Conservation (phyloP, 2,888 invertebrate species). For the Druceiella hillmani region DNA sequence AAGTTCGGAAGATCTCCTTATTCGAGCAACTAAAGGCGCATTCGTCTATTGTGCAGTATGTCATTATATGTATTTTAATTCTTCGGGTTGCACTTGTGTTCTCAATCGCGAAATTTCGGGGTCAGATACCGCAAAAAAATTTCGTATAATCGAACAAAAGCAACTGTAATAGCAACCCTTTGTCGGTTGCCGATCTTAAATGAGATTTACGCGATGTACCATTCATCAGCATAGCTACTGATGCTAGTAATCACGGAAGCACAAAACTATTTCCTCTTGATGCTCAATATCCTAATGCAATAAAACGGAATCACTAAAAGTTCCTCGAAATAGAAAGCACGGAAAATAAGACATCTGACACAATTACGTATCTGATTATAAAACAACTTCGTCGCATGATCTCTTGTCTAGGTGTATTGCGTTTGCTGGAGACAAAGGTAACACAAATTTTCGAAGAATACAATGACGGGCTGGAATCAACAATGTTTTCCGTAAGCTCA, state of each 20-base stretch:
- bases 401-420: no score
- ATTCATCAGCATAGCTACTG: constrained; percentile 18
- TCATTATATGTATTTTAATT: no score
- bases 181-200: constrained; percentile 16
- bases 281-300: constrained; percentile 21
- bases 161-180: no score
- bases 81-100: no score
- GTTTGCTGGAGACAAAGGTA: neutral
- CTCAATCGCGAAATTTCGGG: no score
- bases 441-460: constrained; percentile 19
- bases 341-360: constrained; percentile 13
- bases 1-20: no score
- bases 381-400: constrained; percentile 11
- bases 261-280: constrained; percentile 22
- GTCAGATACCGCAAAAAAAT: no score
- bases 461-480: constrained; percentile 9
- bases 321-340: no score
- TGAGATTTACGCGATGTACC: constrained; percentile 18
- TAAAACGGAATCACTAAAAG: constrained; percentile 19
- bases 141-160: no score
- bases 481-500: constrained; percentile 13
- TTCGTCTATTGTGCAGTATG: no score
- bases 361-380: constrained; percentile 6
- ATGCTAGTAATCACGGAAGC: constrained; percentile 21
- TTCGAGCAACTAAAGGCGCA: no score